A percentile compares a stretch with the other conserved stretches of the same genome.
phyloP scores from a whole-genome alignment of 2,888 invertebrate genomes.

The Chymomyza amoena region DNA sequence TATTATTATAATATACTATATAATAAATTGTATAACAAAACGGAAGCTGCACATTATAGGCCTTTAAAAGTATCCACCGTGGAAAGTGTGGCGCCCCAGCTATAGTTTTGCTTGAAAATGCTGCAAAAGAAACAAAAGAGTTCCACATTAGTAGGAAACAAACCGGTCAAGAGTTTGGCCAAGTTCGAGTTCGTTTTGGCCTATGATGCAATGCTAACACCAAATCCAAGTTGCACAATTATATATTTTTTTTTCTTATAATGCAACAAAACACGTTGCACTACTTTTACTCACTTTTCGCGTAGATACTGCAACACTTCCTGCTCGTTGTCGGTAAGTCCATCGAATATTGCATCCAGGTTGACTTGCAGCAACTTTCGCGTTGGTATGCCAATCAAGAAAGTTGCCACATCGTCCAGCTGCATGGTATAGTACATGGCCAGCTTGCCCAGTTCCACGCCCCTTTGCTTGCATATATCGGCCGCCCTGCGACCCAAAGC shows the following conservation, averaged over 20 bases:
- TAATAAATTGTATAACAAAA: background rate
- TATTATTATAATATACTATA: background rate
- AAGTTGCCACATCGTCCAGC: conserved; percentile 84
- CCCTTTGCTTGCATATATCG: conserved; percentile 83
- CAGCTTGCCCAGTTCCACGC: conserved; percentile 85
- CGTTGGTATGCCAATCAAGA: conserved; percentile 88
- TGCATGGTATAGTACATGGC: conserved; percentile 84
- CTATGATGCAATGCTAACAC: conserved; percentile 56
- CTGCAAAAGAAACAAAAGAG: conserved; percentile 25
- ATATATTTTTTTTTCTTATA: too few relatives aligned
- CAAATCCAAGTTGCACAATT: conserved; percentile 51
- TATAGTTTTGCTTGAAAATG: conserved; percentile 54
- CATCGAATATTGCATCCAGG: conserved; percentile 82
- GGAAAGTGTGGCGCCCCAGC: conserved; percentile 56
- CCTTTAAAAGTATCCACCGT: conserved; percentile 36
- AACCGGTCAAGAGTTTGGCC: conserved; percentile 48
- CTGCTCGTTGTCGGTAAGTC: conserved; percentile 84
- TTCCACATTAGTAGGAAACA: background rate
- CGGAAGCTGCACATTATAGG: background rate
- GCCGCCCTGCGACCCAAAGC: conserved; percentile 79
- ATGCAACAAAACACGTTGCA: conserved; percentile 39
- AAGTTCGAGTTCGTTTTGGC: conserved; percentile 43
- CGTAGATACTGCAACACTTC: conserved; percentile 82
- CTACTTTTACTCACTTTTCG: conserved; percentile 80
- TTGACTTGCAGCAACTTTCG: conserved; percentile 82